Conservation (phyloP, 2,797 vertebrate genomes). For the Tenualosa thibaudeaui region DNA sequence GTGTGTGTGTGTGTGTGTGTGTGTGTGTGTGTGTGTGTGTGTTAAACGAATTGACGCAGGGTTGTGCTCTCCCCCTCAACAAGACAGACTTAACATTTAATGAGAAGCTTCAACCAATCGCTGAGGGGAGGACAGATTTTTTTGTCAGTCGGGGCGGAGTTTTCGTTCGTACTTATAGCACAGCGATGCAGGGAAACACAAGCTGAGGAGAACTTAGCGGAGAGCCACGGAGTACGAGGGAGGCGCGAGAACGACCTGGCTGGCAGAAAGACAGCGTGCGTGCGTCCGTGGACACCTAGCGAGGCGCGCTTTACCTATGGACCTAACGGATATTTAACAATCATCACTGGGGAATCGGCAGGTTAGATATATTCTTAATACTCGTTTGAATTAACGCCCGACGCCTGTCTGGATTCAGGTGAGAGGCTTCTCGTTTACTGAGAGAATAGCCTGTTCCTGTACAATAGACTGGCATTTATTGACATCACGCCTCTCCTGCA, state of each 20-base stretch:
- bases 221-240: not conserved
- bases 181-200: slow-evolving; percentile 51
- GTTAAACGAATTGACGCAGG: slow-evolving; percentile 38
- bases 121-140: slow-evolving; percentile 53
- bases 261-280: slow-evolving; percentile 33
- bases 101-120: slow-evolving; percentile 53
- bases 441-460: not conserved
- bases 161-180: slow-evolving; percentile 72
- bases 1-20: slow-evolving; percentile 23
- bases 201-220: slow-evolving; percentile 38
- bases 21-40: slow-evolving; percentile 26
- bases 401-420: not conserved
- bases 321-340: slow-evolving; percentile 70
- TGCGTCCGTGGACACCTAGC: slow-evolving; percentile 38
- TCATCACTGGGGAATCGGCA: slow-evolving; percentile 72
- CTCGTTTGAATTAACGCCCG: not conserved
- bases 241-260: not conserved
- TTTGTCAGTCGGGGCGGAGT: slow-evolving; percentile 64
- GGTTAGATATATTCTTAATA: slow-evolving; percentile 53
- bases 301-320: slow-evolving; percentile 64
- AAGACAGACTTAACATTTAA: slow-evolving; percentile 41
- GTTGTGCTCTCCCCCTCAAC: slow-evolving; percentile 19
- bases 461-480: not conserved
- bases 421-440: not conserved
- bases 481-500: not conserved